Evolutionary conservation across 2,113 vertebrate genomes (phyloP).

Genomic region (Hypocryptadius cinnamomeus): DNA sequence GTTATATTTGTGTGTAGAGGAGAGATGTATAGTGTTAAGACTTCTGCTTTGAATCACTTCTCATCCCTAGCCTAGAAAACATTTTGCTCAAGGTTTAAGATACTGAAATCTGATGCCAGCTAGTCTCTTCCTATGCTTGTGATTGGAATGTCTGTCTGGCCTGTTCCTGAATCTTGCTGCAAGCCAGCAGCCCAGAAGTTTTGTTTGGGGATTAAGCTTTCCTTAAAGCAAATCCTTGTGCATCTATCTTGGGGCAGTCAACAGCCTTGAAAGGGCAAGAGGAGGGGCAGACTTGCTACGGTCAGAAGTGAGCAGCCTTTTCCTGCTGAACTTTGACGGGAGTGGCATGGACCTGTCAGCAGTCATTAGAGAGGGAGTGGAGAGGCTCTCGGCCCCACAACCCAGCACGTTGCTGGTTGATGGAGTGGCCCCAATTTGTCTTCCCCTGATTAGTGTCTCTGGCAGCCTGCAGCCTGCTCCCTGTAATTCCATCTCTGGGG

Average conservation of each 20-base stretch:
- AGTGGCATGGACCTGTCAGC: neutral
- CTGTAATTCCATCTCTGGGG: constrained; percentile 41
- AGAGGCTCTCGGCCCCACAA: neutral
- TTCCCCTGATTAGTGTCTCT: neutral
- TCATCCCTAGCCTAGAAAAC: neutral
- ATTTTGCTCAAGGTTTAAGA: neutral
- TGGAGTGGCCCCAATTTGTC: neutral
- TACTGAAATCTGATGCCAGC: neutral
- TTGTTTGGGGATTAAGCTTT: neutral
- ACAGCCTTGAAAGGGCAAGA: neutral
- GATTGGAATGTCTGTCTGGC: neutral
- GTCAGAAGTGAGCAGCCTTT: neutral
- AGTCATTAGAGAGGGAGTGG: neutral
- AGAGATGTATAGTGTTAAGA: neutral
- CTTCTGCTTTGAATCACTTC: neutral
- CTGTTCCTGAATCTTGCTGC: neutral
- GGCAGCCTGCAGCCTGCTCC: neutral
- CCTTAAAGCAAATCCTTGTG: neutral
- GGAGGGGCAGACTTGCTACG: neutral
- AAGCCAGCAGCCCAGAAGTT: neutral
- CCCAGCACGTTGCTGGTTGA: neutral
- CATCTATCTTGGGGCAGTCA: neutral
- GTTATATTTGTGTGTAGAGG: neutral
- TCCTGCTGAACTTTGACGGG: neutral
- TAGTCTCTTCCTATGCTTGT: neutral